Conservation (phyloP, 2,888 invertebrate genomes). For the Thymelicus sylvestris region DNA sequence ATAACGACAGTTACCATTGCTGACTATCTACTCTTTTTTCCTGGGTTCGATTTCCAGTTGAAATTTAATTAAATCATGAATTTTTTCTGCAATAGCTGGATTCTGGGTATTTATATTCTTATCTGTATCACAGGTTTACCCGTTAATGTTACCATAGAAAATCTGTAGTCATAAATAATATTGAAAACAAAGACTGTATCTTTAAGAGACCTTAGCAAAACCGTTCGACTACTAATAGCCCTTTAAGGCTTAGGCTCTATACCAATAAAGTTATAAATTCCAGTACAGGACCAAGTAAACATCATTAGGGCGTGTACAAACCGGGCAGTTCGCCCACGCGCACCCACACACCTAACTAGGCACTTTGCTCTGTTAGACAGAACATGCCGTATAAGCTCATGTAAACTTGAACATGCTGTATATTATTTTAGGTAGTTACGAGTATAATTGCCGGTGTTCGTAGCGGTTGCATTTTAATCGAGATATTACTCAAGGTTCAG, state of each 20-base stretch:
- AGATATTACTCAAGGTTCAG: no score
- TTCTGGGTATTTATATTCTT: no score
- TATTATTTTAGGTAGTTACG: slow-evolving; percentile 1
- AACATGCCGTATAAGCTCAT: slow-evolving; percentile 1
- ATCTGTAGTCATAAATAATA: no score
- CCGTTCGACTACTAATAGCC: neutral
- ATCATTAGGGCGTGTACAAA: slow-evolving; percentile 26
- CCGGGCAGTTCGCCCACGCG: slow-evolving; percentile 13
- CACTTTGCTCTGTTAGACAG: slow-evolving; percentile 2
- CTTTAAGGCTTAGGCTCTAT: neutral
- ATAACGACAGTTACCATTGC: no score
- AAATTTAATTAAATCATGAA: no score
- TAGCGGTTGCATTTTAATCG: no score
- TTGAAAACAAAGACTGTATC: no score
- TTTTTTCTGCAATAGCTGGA: no score
- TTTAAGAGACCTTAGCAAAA: neutral
- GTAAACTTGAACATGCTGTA: slow-evolving; percentile 6
- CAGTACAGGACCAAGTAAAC: slow-evolving; percentile 12
- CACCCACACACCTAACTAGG: slow-evolving; percentile 19
- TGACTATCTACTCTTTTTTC: no score
- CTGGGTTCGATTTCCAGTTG: no score
- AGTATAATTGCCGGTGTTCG: neutral
- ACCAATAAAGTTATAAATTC: slow-evolving; percentile 22
- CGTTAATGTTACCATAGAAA: no score
- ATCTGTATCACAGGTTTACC: no score